Evolutionary conservation across 2,888 invertebrate species (phyloP).

Genomic region (Muschampia plurimacula): DNA sequence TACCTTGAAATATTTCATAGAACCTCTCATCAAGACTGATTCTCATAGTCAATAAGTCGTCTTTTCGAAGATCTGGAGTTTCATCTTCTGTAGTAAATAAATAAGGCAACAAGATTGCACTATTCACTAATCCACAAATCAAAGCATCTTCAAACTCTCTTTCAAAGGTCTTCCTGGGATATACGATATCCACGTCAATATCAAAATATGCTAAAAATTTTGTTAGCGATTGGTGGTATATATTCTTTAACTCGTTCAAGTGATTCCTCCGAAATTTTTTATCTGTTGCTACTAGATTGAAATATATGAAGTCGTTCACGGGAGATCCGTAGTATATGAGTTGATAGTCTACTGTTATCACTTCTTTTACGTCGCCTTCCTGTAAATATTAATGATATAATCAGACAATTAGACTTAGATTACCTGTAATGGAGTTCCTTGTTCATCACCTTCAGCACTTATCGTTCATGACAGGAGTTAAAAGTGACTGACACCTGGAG

Average conservation of each 20-base stretch:
- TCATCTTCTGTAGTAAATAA: slow-evolving; percentile 44
- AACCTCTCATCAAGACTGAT: slow-evolving; percentile 43
- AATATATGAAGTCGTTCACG: slow-evolving; percentile 50
- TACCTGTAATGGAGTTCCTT: no score
- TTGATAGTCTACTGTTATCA: slow-evolving; percentile 56
- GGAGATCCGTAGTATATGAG: slow-evolving; percentile 49
- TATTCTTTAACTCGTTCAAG: slow-evolving; percentile 55
- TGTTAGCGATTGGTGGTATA: slow-evolving; percentile 53
- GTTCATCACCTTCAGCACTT: no score
- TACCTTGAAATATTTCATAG: slow-evolving; percentile 46
- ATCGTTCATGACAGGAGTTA: no score
- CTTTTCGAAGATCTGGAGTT: slow-evolving; percentile 43
- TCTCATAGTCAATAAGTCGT: background rate
- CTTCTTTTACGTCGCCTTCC: slow-evolving; percentile 52
- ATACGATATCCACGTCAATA: slow-evolving; percentile 48
- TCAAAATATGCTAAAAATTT: slow-evolving; percentile 53
- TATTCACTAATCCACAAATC: slow-evolving; percentile 2
- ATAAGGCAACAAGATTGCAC: slow-evolving; percentile 41
- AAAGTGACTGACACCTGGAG: no score
- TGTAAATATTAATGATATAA: slow-evolving; percentile 45
- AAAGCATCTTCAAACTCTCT: slow-evolving; percentile 33
- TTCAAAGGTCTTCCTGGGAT: slow-evolving; percentile 47
- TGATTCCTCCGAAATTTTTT: slow-evolving; percentile 52
- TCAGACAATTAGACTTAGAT: no score
- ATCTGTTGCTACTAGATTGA: slow-evolving; percentile 49